Conservation (phyloP, 1,140 invertebrate genomes). For the Euschistus heros region DNA sequence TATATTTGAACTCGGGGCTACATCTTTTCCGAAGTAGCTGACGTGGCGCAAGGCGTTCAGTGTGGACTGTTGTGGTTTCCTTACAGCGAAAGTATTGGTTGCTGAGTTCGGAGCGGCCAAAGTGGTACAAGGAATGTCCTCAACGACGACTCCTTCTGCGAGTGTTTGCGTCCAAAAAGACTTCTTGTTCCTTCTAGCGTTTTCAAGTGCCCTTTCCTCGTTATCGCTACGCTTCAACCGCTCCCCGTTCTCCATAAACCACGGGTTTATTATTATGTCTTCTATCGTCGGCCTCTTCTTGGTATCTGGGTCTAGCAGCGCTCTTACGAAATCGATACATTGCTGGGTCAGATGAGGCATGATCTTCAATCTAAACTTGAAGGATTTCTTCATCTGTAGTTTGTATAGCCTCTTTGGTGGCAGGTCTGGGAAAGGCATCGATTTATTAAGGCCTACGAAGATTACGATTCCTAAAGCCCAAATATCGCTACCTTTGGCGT, state of each 20-base stretch:
- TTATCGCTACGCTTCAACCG: neutral
- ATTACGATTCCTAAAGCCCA: conserved; percentile 59
- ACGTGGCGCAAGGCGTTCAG: no score
- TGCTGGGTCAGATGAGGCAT: conserved; percentile 2
- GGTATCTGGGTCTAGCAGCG: conserved; percentile 10
- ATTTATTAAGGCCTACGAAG: conserved; percentile 60
- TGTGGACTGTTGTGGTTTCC: no score
- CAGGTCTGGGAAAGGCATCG: conserved; percentile 63
- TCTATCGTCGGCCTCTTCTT: conserved; percentile 12
- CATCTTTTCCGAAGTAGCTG: no score
- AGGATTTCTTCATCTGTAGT: conserved; percentile 38
- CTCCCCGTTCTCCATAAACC: conserved; percentile 2
- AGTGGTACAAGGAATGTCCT: no score
- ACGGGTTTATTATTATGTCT: conserved; percentile 2
- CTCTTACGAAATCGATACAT: neutral
- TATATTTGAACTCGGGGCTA: no score
- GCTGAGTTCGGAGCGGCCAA: no score
- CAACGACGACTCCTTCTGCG: neutral
- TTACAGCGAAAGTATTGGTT: no score
- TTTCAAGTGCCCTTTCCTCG: conserved; percentile 11
- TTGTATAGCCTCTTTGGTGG: conserved; percentile 27
- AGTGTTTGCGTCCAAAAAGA: neutral
- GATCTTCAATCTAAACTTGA: conserved; percentile 16
- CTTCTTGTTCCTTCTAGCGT: neutral
- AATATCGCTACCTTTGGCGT: conserved; percentile 50